Conservation (phyloP, 2,797 vertebrate species). For the Manis pentadactyla region DNA sequence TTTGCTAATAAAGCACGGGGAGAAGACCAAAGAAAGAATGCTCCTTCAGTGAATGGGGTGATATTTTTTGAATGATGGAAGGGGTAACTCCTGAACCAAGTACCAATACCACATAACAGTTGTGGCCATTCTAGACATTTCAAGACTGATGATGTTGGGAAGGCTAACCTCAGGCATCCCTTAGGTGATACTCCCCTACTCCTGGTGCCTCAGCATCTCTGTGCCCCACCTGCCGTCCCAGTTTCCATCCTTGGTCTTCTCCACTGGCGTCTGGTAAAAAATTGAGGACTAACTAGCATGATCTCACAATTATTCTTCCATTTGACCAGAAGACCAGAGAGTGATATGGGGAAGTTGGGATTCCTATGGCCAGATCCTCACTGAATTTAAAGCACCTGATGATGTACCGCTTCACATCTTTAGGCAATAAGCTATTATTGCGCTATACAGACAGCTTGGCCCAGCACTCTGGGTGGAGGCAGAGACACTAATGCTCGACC, state of each 20-base stretch:
- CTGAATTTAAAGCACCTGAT: too few relatives aligned
- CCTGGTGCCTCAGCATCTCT: neutral
- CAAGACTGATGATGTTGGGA: neutral
- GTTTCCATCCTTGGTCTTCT: neutral
- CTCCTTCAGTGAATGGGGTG: neutral
- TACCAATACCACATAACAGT: neutral
- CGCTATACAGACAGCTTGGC: too few relatives aligned
- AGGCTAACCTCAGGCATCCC: neutral
- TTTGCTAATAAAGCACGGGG: neutral
- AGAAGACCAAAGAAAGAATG: neutral
- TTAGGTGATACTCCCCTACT: neutral
- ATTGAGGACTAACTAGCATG: neutral
- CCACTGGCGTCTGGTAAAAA: neutral
- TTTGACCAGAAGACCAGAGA: neutral
- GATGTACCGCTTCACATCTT: too few relatives aligned
- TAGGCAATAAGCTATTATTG: too few relatives aligned
- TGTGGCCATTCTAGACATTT: neutral
- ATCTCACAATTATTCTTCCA: slow-evolving; percentile 4
- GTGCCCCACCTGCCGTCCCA: neutral
- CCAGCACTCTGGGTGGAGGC: too few relatives aligned
- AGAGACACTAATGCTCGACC: too few relatives aligned
- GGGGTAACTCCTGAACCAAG: neutral
- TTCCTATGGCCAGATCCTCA: too few relatives aligned
- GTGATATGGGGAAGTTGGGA: too few relatives aligned
- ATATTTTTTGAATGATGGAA: slow-evolving; percentile 23